Base-by-base conservation (phyloP, 2,888 invertebrate species). In the Ctena decussata region DNA sequence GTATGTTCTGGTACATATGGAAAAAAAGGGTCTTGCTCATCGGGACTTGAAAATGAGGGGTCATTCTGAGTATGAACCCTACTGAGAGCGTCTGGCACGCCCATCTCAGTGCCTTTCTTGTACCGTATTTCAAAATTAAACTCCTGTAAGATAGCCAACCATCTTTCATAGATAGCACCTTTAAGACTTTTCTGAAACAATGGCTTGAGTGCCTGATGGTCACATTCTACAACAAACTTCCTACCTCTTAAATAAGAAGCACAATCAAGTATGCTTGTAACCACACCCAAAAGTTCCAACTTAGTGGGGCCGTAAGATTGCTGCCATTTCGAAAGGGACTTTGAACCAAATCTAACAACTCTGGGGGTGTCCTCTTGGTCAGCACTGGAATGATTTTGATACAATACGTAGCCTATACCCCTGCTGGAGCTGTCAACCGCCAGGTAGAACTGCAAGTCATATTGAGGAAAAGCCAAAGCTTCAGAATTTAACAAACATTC, bases 341-440 rank as follows among this genome's bases (percentile, higher is more conserved):
- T 86, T 0, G 84, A 84, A 0, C 86, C 79, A 77, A 86, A 82
- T 30, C 82, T 49, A 11, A 53, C 53, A 5, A 53, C 75, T n/a
- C 75, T 37, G 21, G 53, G 53, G 27, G 30, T 37, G 6, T 69
- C 27, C 11, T 69, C 18, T 35, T 77, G 70, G 12, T 37, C 24
- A n/a, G n/a, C n/a, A n/a, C n/a, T n/a, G n/a, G n/a, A n/a, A n/a
- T n/a, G n/a, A 35, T 72, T 41, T 41, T 89, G 89, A 57, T 89
- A 89, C 5, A 90, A 46, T 84, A 90, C 85, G 37, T 81, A 90
- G 2, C 87, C 89, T 24, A 83, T 86, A 3, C 90, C 89, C 12
- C 77, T 49, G 21, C 53, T 69, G 44, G 74, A 69, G 2, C 87
- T 81, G 37, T 89, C 89, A 15, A 89, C 89, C 32, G 89, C 78